These are phyloP conservation scores for Drosophila vallismaia DNA, from an alignment of 2,888 invertebrate genomes.

Conservation along the genomic window DNA sequence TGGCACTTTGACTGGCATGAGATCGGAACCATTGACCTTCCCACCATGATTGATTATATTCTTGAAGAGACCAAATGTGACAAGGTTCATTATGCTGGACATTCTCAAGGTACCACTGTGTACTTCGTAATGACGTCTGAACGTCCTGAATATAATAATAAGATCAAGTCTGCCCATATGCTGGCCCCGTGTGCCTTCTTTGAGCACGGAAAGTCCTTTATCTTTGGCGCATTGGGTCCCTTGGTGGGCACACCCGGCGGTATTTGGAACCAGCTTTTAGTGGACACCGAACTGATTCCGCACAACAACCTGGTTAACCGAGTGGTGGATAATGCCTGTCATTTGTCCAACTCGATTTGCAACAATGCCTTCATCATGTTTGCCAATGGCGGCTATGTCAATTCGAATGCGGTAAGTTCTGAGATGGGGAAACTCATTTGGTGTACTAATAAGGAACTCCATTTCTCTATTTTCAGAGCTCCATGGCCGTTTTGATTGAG, in stretches of 20 bases:
- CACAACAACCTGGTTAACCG: constrained; percentile 67
- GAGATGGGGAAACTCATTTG: not conserved
- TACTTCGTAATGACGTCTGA: constrained; percentile 73
- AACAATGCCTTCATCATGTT: constrained; percentile 68
- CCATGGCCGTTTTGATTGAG: constrained; percentile 68
- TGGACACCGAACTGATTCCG: constrained; percentile 72
- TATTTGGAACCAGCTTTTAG: constrained; percentile 61
- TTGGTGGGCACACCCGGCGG: constrained; percentile 76
- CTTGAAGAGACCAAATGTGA: constrained; percentile 45
- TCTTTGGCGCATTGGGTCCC: constrained; percentile 82
- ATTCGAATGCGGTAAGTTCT: constrained; percentile 65
- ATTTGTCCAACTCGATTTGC: constrained; percentile 54
- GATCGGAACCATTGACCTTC: constrained; percentile 88
- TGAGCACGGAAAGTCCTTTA: constrained; percentile 84
- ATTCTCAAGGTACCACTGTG: constrained; percentile 81
- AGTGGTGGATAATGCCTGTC: constrained; percentile 67
- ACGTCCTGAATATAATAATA: constrained; percentile 73
- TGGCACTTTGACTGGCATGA: constrained; percentile 91
- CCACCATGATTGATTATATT: constrained; percentile 80
- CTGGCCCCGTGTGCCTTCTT: constrained; percentile 84
- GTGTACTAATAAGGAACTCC: not conserved
- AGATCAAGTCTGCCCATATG: constrained; percentile 78
- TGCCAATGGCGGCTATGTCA: constrained; percentile 73
- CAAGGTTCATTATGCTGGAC: constrained; percentile 78
- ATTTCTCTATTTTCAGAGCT: constrained; percentile 48